Evolutionary conservation across 2,797 vertebrate species (phyloP), one percentile per base, ranked within the genome.

Genomic region (Enteromius anoplus): DNA sequence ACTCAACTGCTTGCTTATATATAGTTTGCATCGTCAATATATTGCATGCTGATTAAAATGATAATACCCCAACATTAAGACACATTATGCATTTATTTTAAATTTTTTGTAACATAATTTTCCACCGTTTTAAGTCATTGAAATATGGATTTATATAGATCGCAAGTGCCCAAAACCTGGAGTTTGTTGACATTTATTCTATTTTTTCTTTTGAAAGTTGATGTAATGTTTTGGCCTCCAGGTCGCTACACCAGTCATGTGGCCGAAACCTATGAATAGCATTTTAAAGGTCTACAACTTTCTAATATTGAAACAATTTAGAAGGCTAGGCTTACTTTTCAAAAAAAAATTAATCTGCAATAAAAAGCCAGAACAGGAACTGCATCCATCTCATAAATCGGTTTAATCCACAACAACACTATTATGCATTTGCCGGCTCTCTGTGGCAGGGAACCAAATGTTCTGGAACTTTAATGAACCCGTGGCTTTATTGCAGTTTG

Each of bases 381-480:
- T 9, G n/a, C 45, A 77, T 83, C 19, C 34, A 81, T 65, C 70
- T 75, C 76, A 40, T 65, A 32, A 72, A 72, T 17, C 32, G 23
- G 42, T 64, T 86, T 70, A 70, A 85, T 75, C 78, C 62, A 88
- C 65, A 81, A 81, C 49, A 81, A 40, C 8, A 1, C 60, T 75
- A 69, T 69, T 72, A 62, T 49, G 82, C 60, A 77, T 84, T 81
- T 78, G 7, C 75, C 34, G 45, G 75, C 78, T 11, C 21, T 80
- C 65, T 78, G 26, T 81, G 81, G 75, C 72, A 51, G 32, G 49
- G 37, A 80, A 75, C 60, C 80, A 86, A 86, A 84, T 29, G 55
- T 84, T 81, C 75, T 71, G 65, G 37, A 53, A 29, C 77, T 81
- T 84, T 85, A 69, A 80, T 76, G 49, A 86, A 85, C 81, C 15